Percentiles rank a stretch among this genome's conserved stretches.
Evolutionary conservation across 2,113 vertebrate genomes (phyloP).

Genomic region (Tenrec ecaudatus): DNA sequence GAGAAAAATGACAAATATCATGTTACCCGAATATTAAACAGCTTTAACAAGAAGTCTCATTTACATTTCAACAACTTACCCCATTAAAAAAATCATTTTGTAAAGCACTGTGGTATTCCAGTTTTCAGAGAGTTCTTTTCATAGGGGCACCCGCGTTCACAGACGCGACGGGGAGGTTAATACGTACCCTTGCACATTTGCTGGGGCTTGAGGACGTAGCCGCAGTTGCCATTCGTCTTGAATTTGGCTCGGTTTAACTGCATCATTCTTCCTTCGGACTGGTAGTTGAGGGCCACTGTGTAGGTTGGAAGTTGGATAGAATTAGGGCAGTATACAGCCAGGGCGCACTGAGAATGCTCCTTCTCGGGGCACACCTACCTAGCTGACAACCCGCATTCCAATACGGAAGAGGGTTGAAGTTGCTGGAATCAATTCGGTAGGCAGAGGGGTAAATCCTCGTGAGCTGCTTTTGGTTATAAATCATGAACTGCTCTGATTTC

Average conservation of each 20-base stretch:
- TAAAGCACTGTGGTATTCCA: neutral
- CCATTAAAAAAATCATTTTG: neutral
- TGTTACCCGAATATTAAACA: neutral
- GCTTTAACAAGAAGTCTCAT: neutral
- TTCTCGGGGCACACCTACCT: slow-evolving; percentile 86
- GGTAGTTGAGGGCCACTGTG: slow-evolving; percentile 98
- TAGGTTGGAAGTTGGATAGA: slow-evolving; percentile 40
- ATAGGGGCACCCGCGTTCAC: neutral
- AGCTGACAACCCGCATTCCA: slow-evolving; percentile 98
- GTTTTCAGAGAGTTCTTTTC: neutral
- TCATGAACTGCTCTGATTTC: slow-evolving; percentile 93
- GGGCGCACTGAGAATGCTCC: fast-evolving
- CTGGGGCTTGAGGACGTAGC: slow-evolving; percentile 97
- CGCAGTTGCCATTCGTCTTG: slow-evolving; percentile 95
- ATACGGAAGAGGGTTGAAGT: slow-evolving; percentile 97
- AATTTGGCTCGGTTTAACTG: slow-evolving; percentile 98
- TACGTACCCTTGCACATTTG: slow-evolving; percentile 96
- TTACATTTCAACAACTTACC: neutral
- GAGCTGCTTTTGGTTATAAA: slow-evolving; percentile 97
- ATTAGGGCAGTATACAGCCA: neutral
- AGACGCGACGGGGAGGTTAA: fast-evolving
- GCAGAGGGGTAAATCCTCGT: slow-evolving; percentile 97
- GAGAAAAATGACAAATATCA: neutral
- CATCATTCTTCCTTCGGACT: slow-evolving; percentile 98
- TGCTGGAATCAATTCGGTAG: slow-evolving; percentile 98